These are phyloP conservation scores for Zygothrica quintamaculata DNA, from an alignment of 2,888 invertebrate species.

Conservation along the genomic window DNA sequence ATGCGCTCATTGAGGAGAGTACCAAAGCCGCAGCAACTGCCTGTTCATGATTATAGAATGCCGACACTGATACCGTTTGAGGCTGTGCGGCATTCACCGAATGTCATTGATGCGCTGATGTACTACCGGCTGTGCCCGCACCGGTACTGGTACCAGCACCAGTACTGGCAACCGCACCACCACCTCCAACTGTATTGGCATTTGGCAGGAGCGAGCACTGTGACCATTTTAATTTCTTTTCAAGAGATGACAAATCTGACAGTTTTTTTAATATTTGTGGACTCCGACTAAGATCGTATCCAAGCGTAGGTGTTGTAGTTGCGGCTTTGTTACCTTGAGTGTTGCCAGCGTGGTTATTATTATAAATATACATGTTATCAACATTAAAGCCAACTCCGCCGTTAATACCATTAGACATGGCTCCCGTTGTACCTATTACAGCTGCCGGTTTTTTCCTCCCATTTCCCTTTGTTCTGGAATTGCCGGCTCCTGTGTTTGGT, in stretches of 20 bases:
- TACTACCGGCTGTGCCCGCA: constrained; percentile 30
- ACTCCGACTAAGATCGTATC: constrained; percentile 47
- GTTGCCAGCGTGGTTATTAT: constrained; percentile 37
- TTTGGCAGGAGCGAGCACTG: constrained; percentile 38
- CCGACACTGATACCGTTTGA: constrained; percentile 70
- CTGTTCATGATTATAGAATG: constrained; percentile 81
- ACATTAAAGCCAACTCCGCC: constrained; percentile 38
- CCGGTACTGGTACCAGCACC: constrained; percentile 15
- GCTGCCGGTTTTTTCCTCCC: constrained; percentile 35
- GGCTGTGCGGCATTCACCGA: constrained; percentile 66
- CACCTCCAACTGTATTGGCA: constrained; percentile 23
- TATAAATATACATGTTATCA: constrained; percentile 55
- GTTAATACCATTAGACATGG: constrained; percentile 37
- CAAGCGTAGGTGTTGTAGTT: background rate
- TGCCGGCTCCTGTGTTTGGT: constrained; percentile 4
- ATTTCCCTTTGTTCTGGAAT: constrained; percentile 38
- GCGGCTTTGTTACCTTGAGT: constrained; percentile 8
- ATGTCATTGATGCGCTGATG: constrained; percentile 77
- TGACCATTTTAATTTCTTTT: constrained; percentile 53
- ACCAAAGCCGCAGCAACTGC: constrained; percentile 81
- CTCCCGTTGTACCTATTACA: constrained; percentile 31
- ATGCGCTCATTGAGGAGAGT: constrained; percentile 79
- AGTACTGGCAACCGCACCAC: constrained; percentile 7
- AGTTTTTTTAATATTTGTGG: constrained; percentile 51
- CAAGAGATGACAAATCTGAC: constrained; percentile 51